Evolutionary conservation across 2,888 invertebrate species (phyloP).

Genomic region (Congeria kusceri): DNA sequence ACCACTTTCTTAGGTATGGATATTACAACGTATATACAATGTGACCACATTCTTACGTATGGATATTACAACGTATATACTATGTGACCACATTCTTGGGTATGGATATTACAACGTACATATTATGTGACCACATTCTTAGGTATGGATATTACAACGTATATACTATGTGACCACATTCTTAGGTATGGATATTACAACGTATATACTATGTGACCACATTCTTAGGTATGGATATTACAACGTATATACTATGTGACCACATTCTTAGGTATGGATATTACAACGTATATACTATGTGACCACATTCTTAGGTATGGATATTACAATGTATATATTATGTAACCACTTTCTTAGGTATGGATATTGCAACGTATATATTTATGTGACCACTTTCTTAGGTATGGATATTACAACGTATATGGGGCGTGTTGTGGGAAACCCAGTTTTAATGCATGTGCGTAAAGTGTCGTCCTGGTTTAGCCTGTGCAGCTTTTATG

Average conservation of each 20-base stretch:
- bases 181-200: conserved; percentile 78
- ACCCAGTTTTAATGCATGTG: neutral
- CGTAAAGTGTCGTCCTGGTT: no score
- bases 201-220: conserved; percentile 86
- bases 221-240: conserved; percentile 84
- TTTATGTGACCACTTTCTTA: no score
- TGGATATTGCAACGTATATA: neutral
- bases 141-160: conserved; percentile 64
- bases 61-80: neutral
- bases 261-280: conserved; percentile 86
- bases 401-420: neutral
- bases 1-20: conserved; percentile 86
- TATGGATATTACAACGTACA: conserved; percentile 7
- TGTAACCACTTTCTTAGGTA: conserved; percentile 87
- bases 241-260: conserved; percentile 84
- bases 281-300: conserved; percentile 82
- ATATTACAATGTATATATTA: conserved; percentile 72
- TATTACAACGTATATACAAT: conserved; percentile 72
- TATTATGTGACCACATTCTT: conserved; percentile 87
- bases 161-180: conserved; percentile 86
- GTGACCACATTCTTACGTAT: conserved; percentile 87
- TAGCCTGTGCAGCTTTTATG: no score
- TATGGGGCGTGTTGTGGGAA: no score
- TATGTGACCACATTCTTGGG: conserved; percentile 87
- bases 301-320: conserved; percentile 86